Conservation (phyloP, 2,797 vertebrate species). For the Hozukius guyotensis region DNA sequence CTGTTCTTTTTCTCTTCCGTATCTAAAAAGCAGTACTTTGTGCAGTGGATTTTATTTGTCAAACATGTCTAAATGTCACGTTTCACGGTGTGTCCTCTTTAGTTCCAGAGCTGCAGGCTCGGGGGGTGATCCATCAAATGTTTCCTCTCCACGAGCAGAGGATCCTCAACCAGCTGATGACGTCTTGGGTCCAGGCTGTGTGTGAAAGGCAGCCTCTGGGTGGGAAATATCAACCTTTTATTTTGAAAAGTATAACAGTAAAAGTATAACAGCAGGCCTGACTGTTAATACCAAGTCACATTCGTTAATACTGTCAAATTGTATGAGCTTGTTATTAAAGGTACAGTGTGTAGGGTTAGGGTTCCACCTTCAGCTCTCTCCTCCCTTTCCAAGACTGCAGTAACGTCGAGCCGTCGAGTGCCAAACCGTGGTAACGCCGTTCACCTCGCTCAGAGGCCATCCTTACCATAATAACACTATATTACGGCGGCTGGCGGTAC, state of each 20-base stretch:
- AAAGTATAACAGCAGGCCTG: neutral
- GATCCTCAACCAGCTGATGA: slow-evolving; percentile 93
- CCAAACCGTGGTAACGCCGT: too few species aligned
- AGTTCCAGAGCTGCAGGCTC: slow-evolving; percentile 91
- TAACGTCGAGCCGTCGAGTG: too few species aligned
- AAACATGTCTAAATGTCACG: neutral
- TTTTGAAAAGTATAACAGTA: neutral
- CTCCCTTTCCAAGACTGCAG: too few species aligned
- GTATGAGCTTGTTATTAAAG: neutral
- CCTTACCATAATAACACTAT: too few species aligned
- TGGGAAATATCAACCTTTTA: slow-evolving; percentile 47
- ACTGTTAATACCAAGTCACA: neutral
- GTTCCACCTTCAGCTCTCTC: too few species aligned
- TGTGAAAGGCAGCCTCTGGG: slow-evolving; percentile 93
- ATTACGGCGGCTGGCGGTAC: too few species aligned
- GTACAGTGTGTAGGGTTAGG: too few species aligned
- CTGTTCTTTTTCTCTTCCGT: neutral
- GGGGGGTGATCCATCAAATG: slow-evolving; percentile 92
- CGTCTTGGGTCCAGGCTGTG: slow-evolving; percentile 94
- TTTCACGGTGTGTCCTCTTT: neutral
- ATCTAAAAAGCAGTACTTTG: neutral
- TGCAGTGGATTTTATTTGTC: neutral
- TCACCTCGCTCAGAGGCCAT: too few species aligned
- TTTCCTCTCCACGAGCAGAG: slow-evolving; percentile 94
- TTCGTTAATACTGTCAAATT: neutral